phyloP scores from a whole-genome alignment of 2,113 vertebrate species.

The Apus apus region DNA sequence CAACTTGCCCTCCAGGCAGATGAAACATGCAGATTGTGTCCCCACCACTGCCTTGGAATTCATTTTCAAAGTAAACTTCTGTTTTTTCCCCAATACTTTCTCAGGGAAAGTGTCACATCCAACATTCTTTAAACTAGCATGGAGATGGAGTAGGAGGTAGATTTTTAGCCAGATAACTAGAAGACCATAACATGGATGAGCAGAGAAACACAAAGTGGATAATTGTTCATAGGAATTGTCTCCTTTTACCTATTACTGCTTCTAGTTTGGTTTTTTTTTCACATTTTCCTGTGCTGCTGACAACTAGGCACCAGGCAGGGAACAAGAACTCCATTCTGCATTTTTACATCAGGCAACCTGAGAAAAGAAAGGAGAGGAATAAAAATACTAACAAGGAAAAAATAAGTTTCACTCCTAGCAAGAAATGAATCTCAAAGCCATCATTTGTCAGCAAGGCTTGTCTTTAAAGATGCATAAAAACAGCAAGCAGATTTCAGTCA shows the following conservation, averaged over 20 bases:
- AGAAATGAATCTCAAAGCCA: not conserved
- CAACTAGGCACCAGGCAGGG: not conserved
- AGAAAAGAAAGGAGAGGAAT: not conserved
- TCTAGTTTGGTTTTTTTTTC: not conserved
- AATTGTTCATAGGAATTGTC: not conserved
- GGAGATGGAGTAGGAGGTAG: not conserved
- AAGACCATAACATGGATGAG: not conserved
- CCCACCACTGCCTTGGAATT: not conserved
- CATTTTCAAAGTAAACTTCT: conserved; percentile 16
- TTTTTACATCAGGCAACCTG: not conserved
- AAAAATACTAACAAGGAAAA: not conserved
- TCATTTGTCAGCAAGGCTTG: not conserved
- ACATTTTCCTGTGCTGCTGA: not conserved
- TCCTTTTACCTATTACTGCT: not conserved
- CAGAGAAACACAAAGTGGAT: conserved; percentile 23
- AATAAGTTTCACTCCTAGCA: not conserved
- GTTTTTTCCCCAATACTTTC: not conserved
- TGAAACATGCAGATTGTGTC: not conserved
- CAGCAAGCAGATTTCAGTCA: not conserved
- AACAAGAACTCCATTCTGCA: conserved; percentile 21
- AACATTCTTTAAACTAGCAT: not conserved
- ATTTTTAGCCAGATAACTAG: conserved; percentile 9
- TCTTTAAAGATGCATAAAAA: not conserved
- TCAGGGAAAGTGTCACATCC: not conserved
- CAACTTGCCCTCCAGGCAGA: conserved; percentile 10